A percentile compares a stretch with the other conserved stretches of the same genome.
Conservation (phyloP, 2,113 vertebrate genomes). For the Paradisaea rubra region DNA sequence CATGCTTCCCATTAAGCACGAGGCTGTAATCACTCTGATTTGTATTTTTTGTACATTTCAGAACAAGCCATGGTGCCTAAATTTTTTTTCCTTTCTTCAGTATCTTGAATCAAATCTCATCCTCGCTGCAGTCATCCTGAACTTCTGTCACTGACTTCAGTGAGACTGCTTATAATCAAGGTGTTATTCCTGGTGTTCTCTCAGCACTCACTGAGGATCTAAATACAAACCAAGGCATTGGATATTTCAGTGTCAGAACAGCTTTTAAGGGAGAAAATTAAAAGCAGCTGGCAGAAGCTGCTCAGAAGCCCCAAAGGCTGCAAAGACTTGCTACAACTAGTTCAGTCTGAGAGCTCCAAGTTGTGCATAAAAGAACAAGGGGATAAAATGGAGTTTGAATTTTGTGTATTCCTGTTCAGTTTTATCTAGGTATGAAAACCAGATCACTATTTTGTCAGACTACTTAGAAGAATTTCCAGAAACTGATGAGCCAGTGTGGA, state of each 20-base stretch:
- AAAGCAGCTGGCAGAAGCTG: neutral
- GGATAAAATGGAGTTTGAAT: neutral
- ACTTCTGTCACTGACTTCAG: neutral
- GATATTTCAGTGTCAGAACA: neutral
- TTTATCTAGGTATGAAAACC: conserved; percentile 74
- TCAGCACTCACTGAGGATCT: neutral
- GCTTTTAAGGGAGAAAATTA: neutral
- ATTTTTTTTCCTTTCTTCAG: neutral
- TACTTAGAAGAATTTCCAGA: conserved; percentile 80
- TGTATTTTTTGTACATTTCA: neutral
- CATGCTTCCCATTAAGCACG: neutral
- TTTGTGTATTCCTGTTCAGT: conserved; percentile 52
- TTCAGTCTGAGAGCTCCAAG: neutral
- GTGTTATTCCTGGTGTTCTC: neutral
- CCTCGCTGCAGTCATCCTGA: neutral
- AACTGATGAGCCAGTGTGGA: conserved; percentile 79
- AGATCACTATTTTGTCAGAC: conserved; percentile 71
- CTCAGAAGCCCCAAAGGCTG: neutral
- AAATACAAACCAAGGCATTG: neutral
- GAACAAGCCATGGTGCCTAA: neutral
- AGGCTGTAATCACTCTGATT: neutral
- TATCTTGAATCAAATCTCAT: neutral
- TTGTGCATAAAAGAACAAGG: neutral
- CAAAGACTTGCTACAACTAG: neutral
- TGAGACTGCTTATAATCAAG: neutral